phyloP scores from a whole-genome alignment of 2,113 vertebrate genomes.

The Brachirus orientalis region DNA sequence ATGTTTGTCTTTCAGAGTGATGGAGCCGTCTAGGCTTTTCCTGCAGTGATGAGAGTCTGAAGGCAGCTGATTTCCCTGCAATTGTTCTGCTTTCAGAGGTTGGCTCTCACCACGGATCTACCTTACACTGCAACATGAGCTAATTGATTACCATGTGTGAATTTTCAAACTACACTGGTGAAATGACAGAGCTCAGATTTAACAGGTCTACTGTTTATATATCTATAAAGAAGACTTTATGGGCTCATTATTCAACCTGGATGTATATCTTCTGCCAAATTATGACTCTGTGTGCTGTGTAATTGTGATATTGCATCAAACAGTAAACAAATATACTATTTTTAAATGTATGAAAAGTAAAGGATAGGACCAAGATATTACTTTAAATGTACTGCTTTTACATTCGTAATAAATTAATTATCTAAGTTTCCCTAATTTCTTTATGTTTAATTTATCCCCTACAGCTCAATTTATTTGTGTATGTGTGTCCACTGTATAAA shows the following conservation, averaged over 20 bases:
- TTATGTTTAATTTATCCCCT: too few relatives aligned
- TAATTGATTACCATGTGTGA: conserved; percentile 41
- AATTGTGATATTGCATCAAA: too few relatives aligned
- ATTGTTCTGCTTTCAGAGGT: conserved; percentile 21
- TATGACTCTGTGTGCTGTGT: neutral
- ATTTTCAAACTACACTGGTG: conserved; percentile 12
- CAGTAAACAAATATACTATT: too few relatives aligned
- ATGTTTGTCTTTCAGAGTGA: conserved; percentile 70
- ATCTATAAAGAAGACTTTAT: neutral
- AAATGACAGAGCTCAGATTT: conserved; percentile 45
- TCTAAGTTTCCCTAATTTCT: too few relatives aligned
- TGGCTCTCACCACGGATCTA: neutral
- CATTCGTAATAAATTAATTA: too few relatives aligned
- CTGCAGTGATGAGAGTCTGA: neutral
- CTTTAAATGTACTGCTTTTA: too few relatives aligned
- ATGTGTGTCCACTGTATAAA: too few relatives aligned
- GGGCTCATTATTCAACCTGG: neutral
- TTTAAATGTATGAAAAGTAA: neutral
- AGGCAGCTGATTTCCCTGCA: conserved; percentile 19
- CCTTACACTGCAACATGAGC: neutral
- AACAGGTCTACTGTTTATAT: neutral
- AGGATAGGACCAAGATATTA: too few relatives aligned
- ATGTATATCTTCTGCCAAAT: neutral
- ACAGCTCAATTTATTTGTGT: too few relatives aligned
- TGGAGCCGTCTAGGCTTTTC: conserved; percentile 43